Evolutionary conservation across 2,888 invertebrate genomes (phyloP), one percentile per base, ranked within the genome.

Genomic region (Sminthurinus aureus): DNA sequence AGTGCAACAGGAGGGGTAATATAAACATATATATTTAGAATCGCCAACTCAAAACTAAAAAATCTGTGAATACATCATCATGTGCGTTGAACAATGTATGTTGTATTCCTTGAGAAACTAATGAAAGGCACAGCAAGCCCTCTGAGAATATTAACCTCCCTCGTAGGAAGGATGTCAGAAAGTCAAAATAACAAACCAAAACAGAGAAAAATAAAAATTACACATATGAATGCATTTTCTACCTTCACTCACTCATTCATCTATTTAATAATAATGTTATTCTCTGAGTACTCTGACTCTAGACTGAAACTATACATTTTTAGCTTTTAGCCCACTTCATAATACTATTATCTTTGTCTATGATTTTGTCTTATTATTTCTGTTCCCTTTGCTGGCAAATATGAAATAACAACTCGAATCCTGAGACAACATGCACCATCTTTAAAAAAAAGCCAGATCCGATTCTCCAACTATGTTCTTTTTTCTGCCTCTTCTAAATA

Each of bases 141-240:
- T 64, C 80, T 81, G 80, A 81, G 80, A 81, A 81, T 71, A 74
- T 81, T 81, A 81, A 74, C 80, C 80, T 81, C 80, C 80, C 80
- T 81, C 80, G 52, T 81, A n/a, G 74, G 73, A 58, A 81, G 80
- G 80, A 81, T 81, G 74, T 81, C 80, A 81, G 71, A 78, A 66
- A 26, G 58, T 24, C 22, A 71, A 81, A 81, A 52, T 50, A 58
- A 73, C 73, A 81, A 81, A 81, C 38, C 0, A 6, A 75, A 26
- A 22, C 1, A 75, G 6, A 18, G 73, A 38, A 13, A 13, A 71
- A 71, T 1, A 71, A 71, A 24, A 71, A 71, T 71, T 52, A 24
- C 26, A 26, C 22, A 67, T 67, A 67, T 71, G 13, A 26, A 24
- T 69, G 69, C 13, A 24, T 71, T 58, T 58, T 9, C 2, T 58